phyloP scores from a whole-genome alignment of 2,888 invertebrate species.

The Drosophila imparisetae region DNA sequence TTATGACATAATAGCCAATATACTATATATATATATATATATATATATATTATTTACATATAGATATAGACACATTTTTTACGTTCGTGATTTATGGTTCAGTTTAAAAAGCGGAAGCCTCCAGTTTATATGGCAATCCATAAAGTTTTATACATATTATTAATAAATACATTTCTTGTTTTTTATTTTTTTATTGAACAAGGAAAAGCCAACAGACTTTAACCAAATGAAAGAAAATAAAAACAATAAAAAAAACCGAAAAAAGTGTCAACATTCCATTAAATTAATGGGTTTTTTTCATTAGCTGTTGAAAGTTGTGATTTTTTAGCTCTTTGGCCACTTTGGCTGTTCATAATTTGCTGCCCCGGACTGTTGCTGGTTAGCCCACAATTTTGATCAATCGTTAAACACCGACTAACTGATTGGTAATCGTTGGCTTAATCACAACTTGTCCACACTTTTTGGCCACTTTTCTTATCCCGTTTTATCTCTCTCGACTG shows the following conservation, averaged over 20 bases:
- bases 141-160: conserved; percentile 52
- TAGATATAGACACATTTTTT: background rate
- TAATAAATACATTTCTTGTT: conserved; percentile 46
- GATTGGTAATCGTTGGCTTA: conserved; percentile 2
- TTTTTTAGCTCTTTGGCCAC: conserved; percentile 9
- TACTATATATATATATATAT: conserved; percentile 6
- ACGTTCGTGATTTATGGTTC: conserved; percentile 63
- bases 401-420: conserved; percentile 49
- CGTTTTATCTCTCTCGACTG: no score
- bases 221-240: conserved; percentile 16
- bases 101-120: conserved; percentile 60
- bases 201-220: conserved; percentile 40
- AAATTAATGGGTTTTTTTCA: conserved; percentile 37
- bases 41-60: conserved; percentile 6
- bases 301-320: conserved; percentile 22
- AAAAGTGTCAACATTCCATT: conserved; percentile 47
- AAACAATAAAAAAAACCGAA: background rate
- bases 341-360: conserved; percentile 45
- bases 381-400: conserved; percentile 60
- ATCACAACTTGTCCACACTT: conserved; percentile 19
- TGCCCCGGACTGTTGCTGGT: conserved; percentile 60
- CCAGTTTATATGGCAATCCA: conserved; percentile 61
- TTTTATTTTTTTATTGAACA: conserved; percentile 45
- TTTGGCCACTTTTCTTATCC: background rate
- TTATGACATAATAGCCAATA: conserved; percentile 70